phyloP scores from a whole-genome alignment of 1,140 invertebrate species.

The Solenopsis fugax region DNA sequence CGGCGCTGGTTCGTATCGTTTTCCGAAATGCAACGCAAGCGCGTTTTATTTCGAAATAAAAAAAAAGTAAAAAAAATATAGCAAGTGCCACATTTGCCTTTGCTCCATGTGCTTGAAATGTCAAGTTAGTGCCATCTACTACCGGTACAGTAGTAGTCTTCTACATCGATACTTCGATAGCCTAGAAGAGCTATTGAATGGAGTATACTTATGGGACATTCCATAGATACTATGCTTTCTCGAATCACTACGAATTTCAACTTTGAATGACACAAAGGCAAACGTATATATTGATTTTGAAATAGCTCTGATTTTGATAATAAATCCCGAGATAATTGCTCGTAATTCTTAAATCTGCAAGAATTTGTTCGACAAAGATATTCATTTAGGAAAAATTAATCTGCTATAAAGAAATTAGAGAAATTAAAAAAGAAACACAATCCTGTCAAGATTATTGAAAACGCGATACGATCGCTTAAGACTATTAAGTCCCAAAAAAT shows the following conservation, averaged over 20 bases:
- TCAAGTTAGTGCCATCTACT: conserved; percentile 15
- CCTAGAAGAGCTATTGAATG: not conserved
- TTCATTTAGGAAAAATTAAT: not conserved
- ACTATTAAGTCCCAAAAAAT: not conserved
- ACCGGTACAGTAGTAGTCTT: conserved; percentile 29
- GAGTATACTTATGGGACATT: not conserved
- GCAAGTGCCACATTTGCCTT: not conserved
- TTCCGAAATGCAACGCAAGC: not conserved
- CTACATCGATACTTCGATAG: conserved; percentile 6
- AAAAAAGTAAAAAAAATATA: not conserved
- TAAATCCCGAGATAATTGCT: not conserved
- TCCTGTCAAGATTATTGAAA: not conserved
- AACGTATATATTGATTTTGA: not conserved
- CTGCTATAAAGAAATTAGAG: not conserved
- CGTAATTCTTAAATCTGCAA: not conserved
- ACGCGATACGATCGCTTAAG: not conserved
- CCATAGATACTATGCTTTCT: not conserved
- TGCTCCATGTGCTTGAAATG: not conserved
- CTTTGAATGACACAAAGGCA: no score
- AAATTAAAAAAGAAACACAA: not conserved
- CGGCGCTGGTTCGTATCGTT: not conserved
- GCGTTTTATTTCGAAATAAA: not conserved
- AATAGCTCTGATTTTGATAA: not conserved
- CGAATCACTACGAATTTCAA: no score
- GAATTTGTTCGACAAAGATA: not conserved